phyloP scores from a whole-genome alignment of 2,113 vertebrate species.

The Dunckerocampus dactyliophorus region DNA sequence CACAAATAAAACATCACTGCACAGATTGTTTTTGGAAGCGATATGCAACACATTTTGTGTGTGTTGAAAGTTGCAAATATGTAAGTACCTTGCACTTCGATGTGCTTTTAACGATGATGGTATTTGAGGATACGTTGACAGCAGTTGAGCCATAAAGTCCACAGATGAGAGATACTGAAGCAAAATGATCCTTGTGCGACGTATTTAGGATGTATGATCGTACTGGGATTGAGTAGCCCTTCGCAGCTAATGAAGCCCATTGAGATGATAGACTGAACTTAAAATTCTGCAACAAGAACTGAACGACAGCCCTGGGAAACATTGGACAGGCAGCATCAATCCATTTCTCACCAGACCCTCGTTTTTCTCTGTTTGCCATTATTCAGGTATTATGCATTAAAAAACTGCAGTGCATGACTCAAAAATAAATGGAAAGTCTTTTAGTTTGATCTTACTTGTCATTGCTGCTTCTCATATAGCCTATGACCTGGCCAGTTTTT shows the following conservation, averaged over 20 bases:
- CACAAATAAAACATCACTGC: no score
- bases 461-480: not conserved
- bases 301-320: conserved; percentile 62
- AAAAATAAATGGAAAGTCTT: not conserved
- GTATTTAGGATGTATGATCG: conserved; percentile 57
- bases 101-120: not conserved
- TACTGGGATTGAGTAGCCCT: conserved; percentile 49
- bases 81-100: not conserved
- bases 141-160: not conserved
- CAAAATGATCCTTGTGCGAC: conserved; percentile 26
- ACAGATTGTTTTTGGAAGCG: conserved; percentile 11
- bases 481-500: not conserved
- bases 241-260: conserved; percentile 55
- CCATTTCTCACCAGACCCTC: conserved; percentile 51
- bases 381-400: not conserved
- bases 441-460: not conserved
- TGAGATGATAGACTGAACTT: conserved; percentile 56
- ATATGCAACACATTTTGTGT: conserved; percentile 5
- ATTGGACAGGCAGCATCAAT: conserved; percentile 49
- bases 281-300: conserved; percentile 62
- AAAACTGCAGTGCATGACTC: not conserved
- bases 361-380: conserved; percentile 28
- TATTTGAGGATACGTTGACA: no score
- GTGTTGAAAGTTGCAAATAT: not conserved
- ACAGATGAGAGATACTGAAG: conserved; percentile 28